These are phyloP conservation scores for Desmodus rotundus DNA, from an alignment of 2,113 vertebrate species.

Conservation along the genomic window DNA sequence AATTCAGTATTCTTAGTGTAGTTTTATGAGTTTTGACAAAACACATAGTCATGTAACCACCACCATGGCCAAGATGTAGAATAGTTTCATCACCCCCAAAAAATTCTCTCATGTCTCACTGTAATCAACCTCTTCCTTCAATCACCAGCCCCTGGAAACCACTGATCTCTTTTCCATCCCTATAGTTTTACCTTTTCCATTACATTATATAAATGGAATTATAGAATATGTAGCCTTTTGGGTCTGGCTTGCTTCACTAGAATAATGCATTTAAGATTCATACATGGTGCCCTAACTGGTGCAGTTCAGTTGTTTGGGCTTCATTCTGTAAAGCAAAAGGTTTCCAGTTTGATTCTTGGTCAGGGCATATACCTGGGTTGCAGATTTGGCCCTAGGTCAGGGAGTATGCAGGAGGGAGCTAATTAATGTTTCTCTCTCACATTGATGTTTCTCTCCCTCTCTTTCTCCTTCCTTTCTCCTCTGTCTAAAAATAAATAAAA, in stretches of 20 bases:
- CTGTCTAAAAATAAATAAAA: too few species aligned
- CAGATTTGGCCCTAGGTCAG: too few species aligned
- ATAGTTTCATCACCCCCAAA: not conserved
- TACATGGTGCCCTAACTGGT: not conserved
- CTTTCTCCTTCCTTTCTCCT: too few species aligned
- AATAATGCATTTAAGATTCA: not conserved
- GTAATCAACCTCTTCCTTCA: not conserved
- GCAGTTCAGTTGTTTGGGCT: too few species aligned
- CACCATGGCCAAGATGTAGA: not conserved
- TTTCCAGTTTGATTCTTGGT: too few species aligned
- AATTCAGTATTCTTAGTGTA: not conserved
- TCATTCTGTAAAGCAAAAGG: too few species aligned
- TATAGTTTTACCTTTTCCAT: not conserved
- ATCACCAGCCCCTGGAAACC: not conserved
- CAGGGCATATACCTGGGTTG: too few species aligned
- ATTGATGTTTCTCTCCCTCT: too few species aligned
- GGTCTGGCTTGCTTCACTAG: not conserved
- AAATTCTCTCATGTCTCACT: not conserved
- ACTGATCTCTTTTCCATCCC: not conserved
- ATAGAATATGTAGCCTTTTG: not conserved
- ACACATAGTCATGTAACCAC: not conserved
- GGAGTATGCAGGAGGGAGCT: too few species aligned
- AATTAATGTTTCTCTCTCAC: too few species aligned
- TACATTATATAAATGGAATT: not conserved
- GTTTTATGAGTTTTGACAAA: not conserved